These are phyloP conservation scores for Microcebus ravelobensis DNA, from an alignment of 2,113 vertebrate genomes.

Conservation along the genomic window DNA sequence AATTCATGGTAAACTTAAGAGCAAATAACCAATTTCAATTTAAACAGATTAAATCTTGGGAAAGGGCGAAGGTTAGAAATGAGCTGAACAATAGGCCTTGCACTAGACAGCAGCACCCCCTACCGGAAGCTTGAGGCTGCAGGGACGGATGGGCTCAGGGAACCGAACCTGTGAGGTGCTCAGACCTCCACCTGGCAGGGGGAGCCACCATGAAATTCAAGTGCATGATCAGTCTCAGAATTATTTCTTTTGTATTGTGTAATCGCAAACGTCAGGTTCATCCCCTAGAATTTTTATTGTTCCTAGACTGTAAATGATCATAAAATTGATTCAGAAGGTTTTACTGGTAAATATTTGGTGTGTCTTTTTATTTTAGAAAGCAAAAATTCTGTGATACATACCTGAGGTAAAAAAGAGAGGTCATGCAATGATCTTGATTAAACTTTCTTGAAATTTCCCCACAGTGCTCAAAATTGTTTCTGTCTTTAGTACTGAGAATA, in stretches of 20 bases:
- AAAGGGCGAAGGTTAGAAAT: conserved; percentile 56
- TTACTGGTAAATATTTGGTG: background rate
- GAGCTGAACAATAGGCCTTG: conserved; percentile 38
- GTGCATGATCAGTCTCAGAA: background rate
- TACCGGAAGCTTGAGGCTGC: conserved; percentile 36
- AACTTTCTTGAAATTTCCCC: background rate
- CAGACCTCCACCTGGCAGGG: background rate
- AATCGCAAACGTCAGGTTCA: background rate
- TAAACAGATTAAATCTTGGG: conserved; percentile 64
- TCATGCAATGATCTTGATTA: background rate
- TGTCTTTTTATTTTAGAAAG: background rate
- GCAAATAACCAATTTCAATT: conserved; percentile 59
- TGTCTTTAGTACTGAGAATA: background rate
- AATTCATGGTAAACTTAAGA: conserved; percentile 32
- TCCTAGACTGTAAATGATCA: background rate
- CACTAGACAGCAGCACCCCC: conserved; percentile 67
- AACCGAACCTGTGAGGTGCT: background rate
- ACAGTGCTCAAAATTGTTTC: background rate
- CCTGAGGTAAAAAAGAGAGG: background rate
- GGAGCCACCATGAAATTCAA: background rate
- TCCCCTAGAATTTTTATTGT: background rate
- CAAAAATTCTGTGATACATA: background rate
- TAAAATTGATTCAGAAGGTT: conserved; percentile 12
- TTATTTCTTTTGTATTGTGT: background rate
- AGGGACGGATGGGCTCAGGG: rapidly evolving